Evolutionary conservation across 2,888 invertebrate genomes (phyloP).

Genomic region (Caradrina kadenii): DNA sequence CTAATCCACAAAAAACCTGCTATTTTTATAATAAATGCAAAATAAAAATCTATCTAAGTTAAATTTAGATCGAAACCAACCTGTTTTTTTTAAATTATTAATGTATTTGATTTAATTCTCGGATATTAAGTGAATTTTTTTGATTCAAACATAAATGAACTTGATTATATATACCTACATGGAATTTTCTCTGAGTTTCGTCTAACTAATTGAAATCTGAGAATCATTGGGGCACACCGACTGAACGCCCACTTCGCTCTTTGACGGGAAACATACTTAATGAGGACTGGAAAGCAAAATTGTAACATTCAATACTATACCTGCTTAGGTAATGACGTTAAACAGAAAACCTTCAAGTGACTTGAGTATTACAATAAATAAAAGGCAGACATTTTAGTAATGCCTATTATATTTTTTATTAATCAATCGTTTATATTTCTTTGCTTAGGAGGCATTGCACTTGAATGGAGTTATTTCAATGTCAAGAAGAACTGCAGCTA

Average conservation of each 20-base stretch:
- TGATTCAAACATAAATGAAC: constrained; percentile 36
- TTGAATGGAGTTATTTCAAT: constrained; percentile 34
- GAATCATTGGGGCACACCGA: constrained; percentile 52
- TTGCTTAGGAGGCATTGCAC: constrained; percentile 30
- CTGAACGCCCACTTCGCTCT: constrained; percentile 41
- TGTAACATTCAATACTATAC: constrained; percentile 21
- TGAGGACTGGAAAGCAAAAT: constrained; percentile 32
- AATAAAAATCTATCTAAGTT: background rate
- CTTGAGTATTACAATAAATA: constrained; percentile 4
- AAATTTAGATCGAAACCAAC: background rate
- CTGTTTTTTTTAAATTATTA: background rate
- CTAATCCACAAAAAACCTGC: constrained; percentile 9
- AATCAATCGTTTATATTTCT: constrained; percentile 10
- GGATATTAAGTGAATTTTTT: constrained; percentile 14
- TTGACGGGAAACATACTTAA: constrained; percentile 35
- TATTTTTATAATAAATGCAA: constrained; percentile 6
- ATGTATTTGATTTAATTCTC: background rate
- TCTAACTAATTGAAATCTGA: constrained; percentile 75
- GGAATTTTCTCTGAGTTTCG: constrained; percentile 61
- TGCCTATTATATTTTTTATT: constrained; percentile 8
- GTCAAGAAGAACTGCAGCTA: constrained; percentile 30
- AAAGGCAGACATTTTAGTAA: background rate
- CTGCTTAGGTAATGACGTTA: constrained; percentile 7
- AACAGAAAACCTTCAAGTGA: constrained; percentile 5
- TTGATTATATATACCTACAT: constrained; percentile 40